Conservation (phyloP, 2,888 invertebrate species). For the Ectobius pallidus region DNA sequence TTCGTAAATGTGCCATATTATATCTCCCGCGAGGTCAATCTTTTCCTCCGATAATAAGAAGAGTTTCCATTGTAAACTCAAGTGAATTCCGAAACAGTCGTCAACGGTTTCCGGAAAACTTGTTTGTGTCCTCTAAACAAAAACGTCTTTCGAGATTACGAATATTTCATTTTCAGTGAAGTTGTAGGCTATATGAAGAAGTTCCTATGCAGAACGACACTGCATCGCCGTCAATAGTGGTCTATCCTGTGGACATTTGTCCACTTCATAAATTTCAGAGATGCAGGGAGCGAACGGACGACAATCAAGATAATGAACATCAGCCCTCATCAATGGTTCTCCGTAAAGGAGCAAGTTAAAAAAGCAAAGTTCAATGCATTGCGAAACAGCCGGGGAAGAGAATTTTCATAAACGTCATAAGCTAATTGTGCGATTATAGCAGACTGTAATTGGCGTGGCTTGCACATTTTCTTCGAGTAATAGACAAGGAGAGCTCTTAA, state of each 20-base stretch:
- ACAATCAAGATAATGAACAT: neutral
- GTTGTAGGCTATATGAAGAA: neutral
- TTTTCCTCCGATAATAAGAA: neutral
- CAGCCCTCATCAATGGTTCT: conserved; percentile 18
- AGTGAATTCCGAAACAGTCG: neutral
- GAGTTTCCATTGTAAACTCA: neutral
- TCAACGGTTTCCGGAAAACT: conserved; percentile 8
- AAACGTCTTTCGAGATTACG: neutral
- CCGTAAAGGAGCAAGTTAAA: conserved; percentile 3
- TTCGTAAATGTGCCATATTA: too few relatives aligned
- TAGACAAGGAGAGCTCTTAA: too few relatives aligned
- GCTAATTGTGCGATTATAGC: too few relatives aligned
- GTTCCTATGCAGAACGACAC: neutral
- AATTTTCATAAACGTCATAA: too few relatives aligned
- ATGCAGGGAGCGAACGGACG: neutral
- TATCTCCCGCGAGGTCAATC: too few relatives aligned
- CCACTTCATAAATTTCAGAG: conserved; percentile 3
- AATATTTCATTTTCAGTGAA: conserved; percentile 1
- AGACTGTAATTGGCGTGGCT: too few relatives aligned
- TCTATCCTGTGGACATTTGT: conserved; percentile 8
- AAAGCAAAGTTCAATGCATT: neutral
- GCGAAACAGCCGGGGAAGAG: too few relatives aligned
- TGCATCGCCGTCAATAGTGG: conserved; percentile 7
- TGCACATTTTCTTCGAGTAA: too few relatives aligned
- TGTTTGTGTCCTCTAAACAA: conserved; percentile 12